phyloP scores from a whole-genome alignment of 1,140 invertebrate species.

The Zaprionus taronus region DNA sequence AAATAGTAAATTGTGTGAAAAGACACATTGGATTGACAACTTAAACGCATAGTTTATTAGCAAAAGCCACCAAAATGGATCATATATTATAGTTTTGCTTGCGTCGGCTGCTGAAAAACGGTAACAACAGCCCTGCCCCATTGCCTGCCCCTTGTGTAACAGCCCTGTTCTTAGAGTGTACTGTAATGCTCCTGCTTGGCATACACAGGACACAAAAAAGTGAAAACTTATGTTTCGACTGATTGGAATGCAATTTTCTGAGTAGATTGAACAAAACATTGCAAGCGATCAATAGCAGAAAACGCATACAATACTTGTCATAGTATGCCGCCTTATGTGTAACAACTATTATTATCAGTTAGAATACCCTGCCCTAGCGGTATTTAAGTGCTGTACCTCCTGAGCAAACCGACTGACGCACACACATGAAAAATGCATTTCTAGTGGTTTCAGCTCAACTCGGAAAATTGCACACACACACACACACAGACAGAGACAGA shows the following conservation, averaged over 20 bases:
- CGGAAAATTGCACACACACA: slow-evolving; percentile 46
- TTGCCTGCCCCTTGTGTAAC: slow-evolving; percentile 67
- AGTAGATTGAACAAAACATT: slow-evolving; percentile 14
- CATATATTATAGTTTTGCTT: slow-evolving; percentile 64
- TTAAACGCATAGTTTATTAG: slow-evolving; percentile 37
- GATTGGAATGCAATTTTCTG: slow-evolving; percentile 22
- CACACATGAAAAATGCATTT: slow-evolving; percentile 30
- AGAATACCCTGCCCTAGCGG: slow-evolving; percentile 14
- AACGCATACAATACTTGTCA: not conserved
- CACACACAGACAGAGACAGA: slow-evolving; percentile 22
- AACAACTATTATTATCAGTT: slow-evolving; percentile 14
- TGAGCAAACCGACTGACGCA: not conserved
- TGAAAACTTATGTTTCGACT: slow-evolving; percentile 30
- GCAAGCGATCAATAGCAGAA: not conserved
- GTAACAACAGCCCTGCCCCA: slow-evolving; percentile 68
- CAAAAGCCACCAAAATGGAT: slow-evolving; percentile 47
- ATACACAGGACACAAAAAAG: slow-evolving; percentile 39
- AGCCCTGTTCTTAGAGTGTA: slow-evolving; percentile 48
- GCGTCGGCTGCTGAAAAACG: slow-evolving; percentile 67
- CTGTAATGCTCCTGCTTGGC: slow-evolving; percentile 28
- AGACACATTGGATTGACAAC: slow-evolving; percentile 46
- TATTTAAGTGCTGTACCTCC: slow-evolving; percentile 32
- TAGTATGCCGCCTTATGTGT: slow-evolving; percentile 8
- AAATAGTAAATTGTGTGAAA: slow-evolving; percentile 52
- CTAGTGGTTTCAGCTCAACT: slow-evolving; percentile 57